Percentiles rank a stretch among this genome's conserved stretches.
Conservation (phyloP, 2,797 vertebrate genomes). For the Hyperoplus immaculatus region DNA sequence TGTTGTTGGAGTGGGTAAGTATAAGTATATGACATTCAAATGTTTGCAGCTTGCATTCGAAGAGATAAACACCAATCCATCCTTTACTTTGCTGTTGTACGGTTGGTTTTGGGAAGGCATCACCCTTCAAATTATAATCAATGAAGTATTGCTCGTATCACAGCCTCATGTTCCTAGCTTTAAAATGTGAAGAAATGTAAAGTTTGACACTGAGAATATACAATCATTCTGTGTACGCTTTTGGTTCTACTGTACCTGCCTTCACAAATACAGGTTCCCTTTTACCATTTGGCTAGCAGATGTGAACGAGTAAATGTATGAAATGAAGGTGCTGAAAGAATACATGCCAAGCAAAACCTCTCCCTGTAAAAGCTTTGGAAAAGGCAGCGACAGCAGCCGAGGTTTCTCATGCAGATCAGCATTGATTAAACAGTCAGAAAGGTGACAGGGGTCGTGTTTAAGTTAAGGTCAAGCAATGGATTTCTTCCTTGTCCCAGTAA, state of each 20-base stretch:
- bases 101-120: not conserved
- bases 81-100: not conserved
- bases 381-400: constrained; percentile 25
- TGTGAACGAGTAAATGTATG: constrained; percentile 31
- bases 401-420: constrained; percentile 57
- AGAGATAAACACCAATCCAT: not conserved
- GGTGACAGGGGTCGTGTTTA: constrained; percentile 60
- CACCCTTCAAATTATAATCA: not conserved
- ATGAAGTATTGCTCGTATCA: not conserved
- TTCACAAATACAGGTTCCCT: not conserved
- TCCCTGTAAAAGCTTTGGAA: constrained; percentile 8
- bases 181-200: not conserved
- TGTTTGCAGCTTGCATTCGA: not conserved
- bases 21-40: not conserved
- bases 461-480: constrained; percentile 65
- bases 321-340: not conserved
- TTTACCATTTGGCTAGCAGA: constrained; percentile 1
- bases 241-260: not conserved
- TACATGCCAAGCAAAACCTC: constrained; percentile 46
- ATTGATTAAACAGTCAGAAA: constrained; percentile 57
- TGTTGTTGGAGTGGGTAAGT: no score
- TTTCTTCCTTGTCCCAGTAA: constrained; percentile 34
- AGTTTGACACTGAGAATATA: not conserved
- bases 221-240: not conserved
- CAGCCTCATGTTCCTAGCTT: not conserved